These are phyloP conservation scores for Lutjanus campechanus DNA, from an alignment of 2,797 vertebrate species.

Conservation along the genomic window DNA sequence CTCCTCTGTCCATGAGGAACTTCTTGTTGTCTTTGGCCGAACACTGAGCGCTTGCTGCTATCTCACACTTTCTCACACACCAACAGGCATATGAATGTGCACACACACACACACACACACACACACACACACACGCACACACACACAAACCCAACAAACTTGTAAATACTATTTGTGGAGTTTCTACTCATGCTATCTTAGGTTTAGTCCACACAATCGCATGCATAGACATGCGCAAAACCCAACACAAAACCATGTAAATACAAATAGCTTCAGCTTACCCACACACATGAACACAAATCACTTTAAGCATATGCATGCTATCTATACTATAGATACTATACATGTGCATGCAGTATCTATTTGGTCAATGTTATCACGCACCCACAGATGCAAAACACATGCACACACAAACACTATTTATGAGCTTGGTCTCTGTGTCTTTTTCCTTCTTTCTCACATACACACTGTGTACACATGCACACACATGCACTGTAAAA, in stretches of 20 bases:
- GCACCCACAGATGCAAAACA: constrained; percentile 54
- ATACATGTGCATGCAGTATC: no score
- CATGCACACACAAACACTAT: constrained; percentile 42
- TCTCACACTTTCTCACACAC: constrained; percentile 60
- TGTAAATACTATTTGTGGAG: constrained; percentile 54
- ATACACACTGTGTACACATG: background rate
- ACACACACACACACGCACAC: constrained; percentile 2
- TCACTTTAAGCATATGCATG: constrained; percentile 26
- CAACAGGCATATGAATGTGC: constrained; percentile 20
- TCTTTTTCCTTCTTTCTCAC: constrained; percentile 1
- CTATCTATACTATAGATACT: background rate
- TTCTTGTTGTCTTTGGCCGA: constrained; percentile 83
- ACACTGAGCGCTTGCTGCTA: constrained; percentile 61
- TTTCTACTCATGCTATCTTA: constrained; percentile 41
- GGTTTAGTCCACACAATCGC: constrained; percentile 17
- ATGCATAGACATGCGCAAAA: constrained; percentile 25
- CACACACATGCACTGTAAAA: background rate
- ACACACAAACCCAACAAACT: constrained; percentile 27
- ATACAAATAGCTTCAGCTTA: constrained; percentile 14
- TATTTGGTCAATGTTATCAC: constrained; percentile 37
- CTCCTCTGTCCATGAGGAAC: constrained; percentile 79
- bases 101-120: background rate
- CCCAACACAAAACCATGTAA: constrained; percentile 20
- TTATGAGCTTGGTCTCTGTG: constrained; percentile 36
- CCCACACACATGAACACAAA: constrained; percentile 26